A percentile compares a stretch with the other conserved stretches of the same genome.
phyloP scores from a whole-genome alignment of 2,797 vertebrate species.

The Paramormyrops hopkinsi region DNA sequence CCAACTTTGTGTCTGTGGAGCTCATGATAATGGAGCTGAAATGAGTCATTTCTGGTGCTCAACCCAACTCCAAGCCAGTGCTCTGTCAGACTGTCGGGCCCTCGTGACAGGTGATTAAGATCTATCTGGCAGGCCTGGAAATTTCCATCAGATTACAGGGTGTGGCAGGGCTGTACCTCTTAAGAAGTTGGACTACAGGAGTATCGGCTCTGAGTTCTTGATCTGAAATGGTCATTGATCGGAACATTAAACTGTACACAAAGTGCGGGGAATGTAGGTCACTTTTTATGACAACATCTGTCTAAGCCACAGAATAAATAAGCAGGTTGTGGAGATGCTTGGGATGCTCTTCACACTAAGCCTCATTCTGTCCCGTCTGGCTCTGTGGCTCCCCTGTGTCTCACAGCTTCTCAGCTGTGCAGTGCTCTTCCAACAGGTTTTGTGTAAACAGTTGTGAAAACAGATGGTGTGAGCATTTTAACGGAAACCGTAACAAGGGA shows the following conservation, averaged over 20 bases:
- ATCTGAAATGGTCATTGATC: neutral
- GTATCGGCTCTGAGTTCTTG: neutral
- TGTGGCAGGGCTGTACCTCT: neutral
- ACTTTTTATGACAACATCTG: slow-evolving; percentile 7
- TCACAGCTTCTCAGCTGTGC: neutral
- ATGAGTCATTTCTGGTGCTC: neutral
- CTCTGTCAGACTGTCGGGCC: neutral
- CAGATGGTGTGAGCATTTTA: neutral
- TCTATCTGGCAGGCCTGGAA: neutral
- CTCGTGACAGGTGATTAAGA: neutral
- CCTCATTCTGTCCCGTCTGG: slow-evolving; percentile 2
- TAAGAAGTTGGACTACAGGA: neutral
- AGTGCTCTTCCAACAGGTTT: neutral
- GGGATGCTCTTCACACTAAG: neutral
- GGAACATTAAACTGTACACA: neutral
- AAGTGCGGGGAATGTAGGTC: neutral
- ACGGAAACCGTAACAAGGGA: neutral
- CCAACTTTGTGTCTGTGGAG: neutral
- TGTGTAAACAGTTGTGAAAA: neutral
- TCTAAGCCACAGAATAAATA: slow-evolving; percentile 3
- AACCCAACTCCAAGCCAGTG: neutral
- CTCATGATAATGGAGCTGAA: neutral
- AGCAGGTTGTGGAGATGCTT: neutral
- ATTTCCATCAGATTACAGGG: neutral
- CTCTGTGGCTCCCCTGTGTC: neutral